A percentile compares a stretch with the other conserved stretches of the same genome.
Conservation (phyloP, 2,888 invertebrate species). For the Cheilosia variabilis region DNA sequence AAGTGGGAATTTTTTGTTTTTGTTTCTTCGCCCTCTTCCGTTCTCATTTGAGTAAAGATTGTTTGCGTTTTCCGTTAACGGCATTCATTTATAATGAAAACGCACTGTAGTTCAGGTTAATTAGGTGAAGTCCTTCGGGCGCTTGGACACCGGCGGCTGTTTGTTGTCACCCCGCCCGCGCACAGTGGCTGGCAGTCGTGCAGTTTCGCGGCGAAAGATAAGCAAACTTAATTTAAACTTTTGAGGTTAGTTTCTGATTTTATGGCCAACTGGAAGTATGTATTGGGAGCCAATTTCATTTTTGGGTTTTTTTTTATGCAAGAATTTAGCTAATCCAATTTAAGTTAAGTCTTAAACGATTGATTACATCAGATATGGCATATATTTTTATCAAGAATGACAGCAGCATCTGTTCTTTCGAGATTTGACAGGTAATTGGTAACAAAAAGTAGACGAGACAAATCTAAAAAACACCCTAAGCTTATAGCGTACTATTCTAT, state of each 20-base stretch:
- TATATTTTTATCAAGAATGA: too few relatives aligned
- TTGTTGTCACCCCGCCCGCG: conserved; percentile 39
- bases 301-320: too few relatives aligned
- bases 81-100: conserved; percentile 70
- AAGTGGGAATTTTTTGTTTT: conserved; percentile 4
- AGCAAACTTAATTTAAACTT: conserved; percentile 67
- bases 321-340: too few relatives aligned
- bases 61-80: conserved; percentile 58
- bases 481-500: too few relatives aligned
- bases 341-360: too few relatives aligned
- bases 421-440: too few relatives aligned
- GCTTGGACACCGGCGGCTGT: conserved; percentile 8
- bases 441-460: too few relatives aligned
- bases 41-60: conserved; percentile 11
- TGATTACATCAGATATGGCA: too few relatives aligned
- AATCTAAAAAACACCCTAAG: too few relatives aligned
- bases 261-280: conserved; percentile 9
- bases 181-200: neutral
- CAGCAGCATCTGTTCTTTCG: too few relatives aligned
- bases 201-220: conserved; percentile 23
- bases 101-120: conserved; percentile 62
- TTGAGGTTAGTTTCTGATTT: conserved; percentile 49
- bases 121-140: conserved; percentile 64
- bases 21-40: neutral
- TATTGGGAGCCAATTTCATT: conserved; percentile 4